Evolutionary conservation across 2,888 invertebrate genomes (phyloP).

Genomic region (Deroplatys truncata): DNA sequence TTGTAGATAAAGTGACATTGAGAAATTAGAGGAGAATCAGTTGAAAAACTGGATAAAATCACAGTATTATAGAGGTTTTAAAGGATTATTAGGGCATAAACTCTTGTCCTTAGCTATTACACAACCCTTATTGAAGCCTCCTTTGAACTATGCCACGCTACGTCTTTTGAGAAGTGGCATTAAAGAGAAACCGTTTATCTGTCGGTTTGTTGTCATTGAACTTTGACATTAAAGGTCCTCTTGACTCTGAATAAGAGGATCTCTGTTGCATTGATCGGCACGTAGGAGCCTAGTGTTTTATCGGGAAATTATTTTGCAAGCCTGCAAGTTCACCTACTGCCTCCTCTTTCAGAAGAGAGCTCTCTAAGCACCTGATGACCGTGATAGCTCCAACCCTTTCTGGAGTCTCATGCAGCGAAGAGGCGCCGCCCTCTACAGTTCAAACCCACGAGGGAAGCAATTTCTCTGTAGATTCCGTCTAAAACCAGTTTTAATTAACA

Average conservation of each 20-base stretch:
- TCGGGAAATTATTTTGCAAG: not conserved
- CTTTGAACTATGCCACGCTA: too few relatives aligned
- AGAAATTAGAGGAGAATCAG: too few relatives aligned
- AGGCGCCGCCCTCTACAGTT: not conserved
- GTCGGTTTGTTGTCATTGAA: not conserved
- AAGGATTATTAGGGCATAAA: too few relatives aligned
- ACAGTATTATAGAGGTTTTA: too few relatives aligned
- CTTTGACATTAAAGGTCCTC: not conserved
- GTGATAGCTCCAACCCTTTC: not conserved
- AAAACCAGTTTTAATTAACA: too few relatives aligned
- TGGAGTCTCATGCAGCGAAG: not conserved
- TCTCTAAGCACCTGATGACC: not conserved
- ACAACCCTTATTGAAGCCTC: too few relatives aligned
- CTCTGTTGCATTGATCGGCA: not conserved
- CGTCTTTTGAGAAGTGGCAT: too few relatives aligned
- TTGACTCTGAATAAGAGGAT: not conserved
- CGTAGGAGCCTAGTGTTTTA: not conserved
- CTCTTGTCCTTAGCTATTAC: too few relatives aligned
- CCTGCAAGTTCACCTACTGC: not conserved
- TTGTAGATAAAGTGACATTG: too few relatives aligned
- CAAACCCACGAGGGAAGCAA: too few relatives aligned
- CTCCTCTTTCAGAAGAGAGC: not conserved
- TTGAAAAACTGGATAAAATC: too few relatives aligned
- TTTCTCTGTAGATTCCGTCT: not conserved
- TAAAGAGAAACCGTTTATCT: not conserved